Base-by-base conservation (phyloP, 2,113 vertebrate genomes). In the Astatotilapia flaviijosephi region DNA sequence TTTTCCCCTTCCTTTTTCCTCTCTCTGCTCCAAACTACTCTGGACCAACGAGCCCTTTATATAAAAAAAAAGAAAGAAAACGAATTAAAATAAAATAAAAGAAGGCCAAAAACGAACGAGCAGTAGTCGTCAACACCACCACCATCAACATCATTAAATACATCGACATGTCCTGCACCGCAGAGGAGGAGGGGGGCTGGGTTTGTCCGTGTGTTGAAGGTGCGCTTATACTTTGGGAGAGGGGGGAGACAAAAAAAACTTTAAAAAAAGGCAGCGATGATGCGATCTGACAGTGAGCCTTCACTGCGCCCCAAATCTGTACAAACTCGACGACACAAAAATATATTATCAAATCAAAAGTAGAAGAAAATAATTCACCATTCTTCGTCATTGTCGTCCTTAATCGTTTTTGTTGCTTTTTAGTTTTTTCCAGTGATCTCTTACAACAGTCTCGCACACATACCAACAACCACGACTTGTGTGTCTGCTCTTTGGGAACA, bases 351-450 rank as follows among this genome's bases (percentile, higher is more conserved):
- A 56, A 56, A 56, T 94, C 86, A 94, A 92, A 92, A 91, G 82
- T 51, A 88, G 55, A 88, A 83, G 85, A 92, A 93, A 93, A 94
- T 89, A 88, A 90, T 91, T 91, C 92, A 94, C 85, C 91, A 86
- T 93, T 91, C 33, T 11, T 89, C 6, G 33, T 35, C 19, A n/a
- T 37, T 65, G 60, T 37, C 17, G 54, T 92, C 58, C 5, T 83
- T 40, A 62, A 84, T 58, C 26, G 31, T 26, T 47, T 56, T 73
- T 42, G 42, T 35, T 80, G 62, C 62, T 62, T 47, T 65, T 62
- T 37, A 70, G 47, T 70, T 90, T 23, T 81, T 56, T 92, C 92
- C 94, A 94, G 92, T 94, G 92, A 94, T 93, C 83, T 82, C 86
- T 87, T 68, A 86, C 45, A 86, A 88, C 86, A 83, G 79, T 83